Percentiles rank a stretch among this genome's conserved stretches.
Evolutionary conservation across 2,888 invertebrate genomes (phyloP).

Genomic region (Blomia tropicalis): DNA sequence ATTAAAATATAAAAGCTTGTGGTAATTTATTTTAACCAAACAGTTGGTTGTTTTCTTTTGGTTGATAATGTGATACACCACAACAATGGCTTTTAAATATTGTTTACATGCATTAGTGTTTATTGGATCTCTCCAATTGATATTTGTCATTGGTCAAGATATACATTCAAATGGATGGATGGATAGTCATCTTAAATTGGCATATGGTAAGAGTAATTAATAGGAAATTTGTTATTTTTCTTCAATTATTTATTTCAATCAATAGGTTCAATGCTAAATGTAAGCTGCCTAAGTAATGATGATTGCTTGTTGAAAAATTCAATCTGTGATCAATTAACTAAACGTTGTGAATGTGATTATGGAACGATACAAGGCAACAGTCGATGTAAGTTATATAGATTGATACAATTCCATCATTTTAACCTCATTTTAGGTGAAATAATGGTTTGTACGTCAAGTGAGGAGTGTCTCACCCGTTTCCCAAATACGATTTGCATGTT

Average conservation of each 20-base stretch:
- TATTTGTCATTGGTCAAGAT: too few relatives aligned
- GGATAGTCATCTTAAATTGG: background rate
- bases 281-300: constrained; percentile 13
- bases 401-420: background rate
- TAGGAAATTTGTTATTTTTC: too few relatives aligned
- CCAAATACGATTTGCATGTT: constrained; percentile 13
- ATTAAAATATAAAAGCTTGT: too few relatives aligned
- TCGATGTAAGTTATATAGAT: constrained; percentile 12
- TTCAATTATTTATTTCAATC: background rate
- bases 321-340: constrained; percentile 11
- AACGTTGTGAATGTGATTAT: constrained; percentile 22
- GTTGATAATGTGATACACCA: too few relatives aligned
- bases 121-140: too few relatives aligned
- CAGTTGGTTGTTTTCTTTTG: too few relatives aligned
- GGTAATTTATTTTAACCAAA: too few relatives aligned
- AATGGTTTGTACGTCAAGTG: constrained; percentile 1
- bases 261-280: constrained; percentile 4
- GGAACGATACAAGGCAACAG: constrained; percentile 12
- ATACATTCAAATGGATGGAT: too few relatives aligned
- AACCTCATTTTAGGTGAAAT: background rate
- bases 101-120: too few relatives aligned
- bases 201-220: constrained; percentile 14
- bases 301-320: constrained; percentile 19
- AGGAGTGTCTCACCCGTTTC: constrained; percentile 15
- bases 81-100: too few relatives aligned